Evolutionary conservation across 2,113 vertebrate genomes (phyloP), one percentile per base, ranked within the genome.

Genomic region (Peromyscus californicus): DNA sequence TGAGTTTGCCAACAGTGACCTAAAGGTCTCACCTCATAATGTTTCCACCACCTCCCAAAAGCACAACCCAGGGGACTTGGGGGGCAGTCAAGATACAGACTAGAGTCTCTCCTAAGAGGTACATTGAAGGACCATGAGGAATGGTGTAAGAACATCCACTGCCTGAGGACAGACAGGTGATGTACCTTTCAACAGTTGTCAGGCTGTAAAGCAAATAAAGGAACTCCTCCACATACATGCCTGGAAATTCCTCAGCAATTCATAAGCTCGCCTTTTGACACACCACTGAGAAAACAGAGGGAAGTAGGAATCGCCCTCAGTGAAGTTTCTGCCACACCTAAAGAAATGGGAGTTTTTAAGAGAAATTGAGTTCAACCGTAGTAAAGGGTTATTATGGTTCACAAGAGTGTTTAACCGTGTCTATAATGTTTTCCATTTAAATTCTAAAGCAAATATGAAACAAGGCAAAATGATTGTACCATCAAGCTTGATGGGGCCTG

Each of bases 361-460:
- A 90, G 36, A 97, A 92, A 89, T 80, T 59, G 85, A 92, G 31
- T 42, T 90, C 31, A 65, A 36, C 74, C 70, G 76, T 12, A 76
- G 10, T 67, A 90, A 95, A 95, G 82, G 29, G 65, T 31, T 91
- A 36, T 90, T 80, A 45, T 7, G 65, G 16, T 65, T 61, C 15
- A 85, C 26, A 54, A 12, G 12, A 17, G 39, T 93, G 19, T 74
- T 84, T 21, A n/a, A 75, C 39, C 36, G 1, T 92, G 54, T 75
- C 45, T 45, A 24, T 39, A 39, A 75, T 75, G 5, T 69, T 85
- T 84, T 87, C 31, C 6, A 63, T 33, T 83, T 69, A 89, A 76
- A 54, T 33, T 92, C n/a, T 91, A 54, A 90, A 74, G 8, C 19
- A 79, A 83, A 76, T 48, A 85, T 91, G 65, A 70, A 86, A 82